phyloP scores from a whole-genome alignment of 2,888 invertebrate species.

The Mesorhabditis belari region DNA sequence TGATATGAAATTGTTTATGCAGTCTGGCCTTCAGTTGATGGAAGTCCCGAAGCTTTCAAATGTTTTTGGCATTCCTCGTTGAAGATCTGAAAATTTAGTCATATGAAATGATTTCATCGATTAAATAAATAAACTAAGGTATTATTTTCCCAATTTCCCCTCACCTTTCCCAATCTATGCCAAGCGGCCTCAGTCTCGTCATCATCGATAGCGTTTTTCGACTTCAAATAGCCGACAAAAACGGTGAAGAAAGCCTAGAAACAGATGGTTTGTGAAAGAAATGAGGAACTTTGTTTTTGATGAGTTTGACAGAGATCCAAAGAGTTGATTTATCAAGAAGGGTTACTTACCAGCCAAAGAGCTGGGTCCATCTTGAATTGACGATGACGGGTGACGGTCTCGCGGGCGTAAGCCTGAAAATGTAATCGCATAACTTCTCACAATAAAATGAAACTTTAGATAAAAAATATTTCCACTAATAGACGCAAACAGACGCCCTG shows the following conservation, averaged over 20 bases:
- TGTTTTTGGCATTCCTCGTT: conserved; percentile 31
- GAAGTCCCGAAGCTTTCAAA: conserved; percentile 24
- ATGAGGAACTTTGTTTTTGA: too few species aligned
- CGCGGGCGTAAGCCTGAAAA: conserved; percentile 36
- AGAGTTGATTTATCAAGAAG: neutral
- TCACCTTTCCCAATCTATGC: conserved; percentile 37
- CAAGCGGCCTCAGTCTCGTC: conserved; percentile 39
- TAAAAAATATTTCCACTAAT: too few species aligned
- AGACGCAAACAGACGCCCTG: too few species aligned
- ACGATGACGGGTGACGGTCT: conserved; percentile 45
- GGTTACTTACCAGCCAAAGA: conserved; percentile 33
- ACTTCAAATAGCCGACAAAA: conserved; percentile 38
- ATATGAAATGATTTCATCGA: too few species aligned
- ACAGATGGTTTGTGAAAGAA: neutral
- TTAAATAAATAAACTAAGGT: too few species aligned
- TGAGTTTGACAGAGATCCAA: too few species aligned
- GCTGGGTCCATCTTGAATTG: conserved; percentile 49
- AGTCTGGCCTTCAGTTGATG: conserved; percentile 4
- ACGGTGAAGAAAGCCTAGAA: conserved; percentile 47
- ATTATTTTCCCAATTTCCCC: neutral
- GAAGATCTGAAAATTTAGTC: conserved; percentile 12
- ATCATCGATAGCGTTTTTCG: conserved; percentile 25
- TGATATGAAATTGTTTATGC: neutral
- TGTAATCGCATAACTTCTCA: neutral
- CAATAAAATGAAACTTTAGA: too few species aligned